Conservation (phyloP, 1,140 invertebrate species). For the Homalodisca vitripennis region DNA sequence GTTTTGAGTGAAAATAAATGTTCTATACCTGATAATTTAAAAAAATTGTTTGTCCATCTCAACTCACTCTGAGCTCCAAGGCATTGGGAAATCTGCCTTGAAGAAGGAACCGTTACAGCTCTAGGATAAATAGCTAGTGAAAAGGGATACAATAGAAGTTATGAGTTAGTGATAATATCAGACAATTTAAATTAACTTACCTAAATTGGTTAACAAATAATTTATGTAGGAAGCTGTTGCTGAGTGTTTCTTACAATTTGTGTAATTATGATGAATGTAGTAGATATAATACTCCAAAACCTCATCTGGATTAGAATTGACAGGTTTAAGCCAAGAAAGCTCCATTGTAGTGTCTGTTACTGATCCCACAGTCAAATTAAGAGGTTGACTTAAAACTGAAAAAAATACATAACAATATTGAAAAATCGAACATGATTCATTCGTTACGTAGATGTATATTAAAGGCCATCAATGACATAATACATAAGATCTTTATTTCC, state of each 20-base stretch:
- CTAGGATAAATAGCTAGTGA: neutral
- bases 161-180: neutral
- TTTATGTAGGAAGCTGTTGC: constrained; percentile 49
- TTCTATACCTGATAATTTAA: no score
- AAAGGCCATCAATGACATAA: no score
- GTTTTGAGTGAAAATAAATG: no score
- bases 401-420: neutral
- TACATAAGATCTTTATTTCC: no score
- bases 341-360: constrained; percentile 74
- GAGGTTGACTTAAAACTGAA: constrained; percentile 55
- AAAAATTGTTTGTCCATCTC: no score
- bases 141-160: neutral
- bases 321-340: constrained; percentile 75
- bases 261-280: constrained; percentile 56
- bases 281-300: constrained; percentile 70
- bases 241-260: constrained; percentile 54
- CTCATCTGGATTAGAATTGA: constrained; percentile 62
- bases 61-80: no score
- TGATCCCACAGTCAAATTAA: constrained; percentile 72
- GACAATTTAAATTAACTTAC: constrained; percentile 45
- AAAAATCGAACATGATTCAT: no score
- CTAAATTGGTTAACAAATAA: constrained; percentile 58
- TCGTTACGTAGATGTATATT: no score
- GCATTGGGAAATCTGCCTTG: no score
- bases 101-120: no score